Evolutionary conservation across 2,888 invertebrate genomes (phyloP).

Genomic region (Smittia sp.): DNA sequence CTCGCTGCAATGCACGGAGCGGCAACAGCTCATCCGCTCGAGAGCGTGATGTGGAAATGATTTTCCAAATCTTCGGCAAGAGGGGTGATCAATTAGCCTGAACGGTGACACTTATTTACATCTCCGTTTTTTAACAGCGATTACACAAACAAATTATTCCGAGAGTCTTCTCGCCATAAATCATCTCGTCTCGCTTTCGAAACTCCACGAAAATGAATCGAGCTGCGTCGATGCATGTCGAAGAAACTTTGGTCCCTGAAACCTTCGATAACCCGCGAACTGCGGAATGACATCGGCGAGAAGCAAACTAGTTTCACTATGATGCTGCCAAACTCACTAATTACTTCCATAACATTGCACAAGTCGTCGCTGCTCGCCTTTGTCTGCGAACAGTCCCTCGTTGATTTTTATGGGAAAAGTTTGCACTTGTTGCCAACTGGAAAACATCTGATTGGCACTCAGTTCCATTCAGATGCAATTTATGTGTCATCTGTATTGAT

Average conservation of each 20-base stretch:
- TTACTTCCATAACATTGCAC: slow-evolving; percentile 19
- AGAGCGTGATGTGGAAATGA: slow-evolving; percentile 38
- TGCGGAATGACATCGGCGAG: no score
- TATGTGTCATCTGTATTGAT: slow-evolving; percentile 1
- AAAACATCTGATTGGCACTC: slow-evolving; percentile 24
- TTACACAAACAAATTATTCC: not conserved
- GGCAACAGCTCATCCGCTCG: not conserved
- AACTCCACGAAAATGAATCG: slow-evolving; percentile 14
- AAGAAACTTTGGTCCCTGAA: not conserved
- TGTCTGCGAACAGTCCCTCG: not conserved
- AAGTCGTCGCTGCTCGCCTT: not conserved
- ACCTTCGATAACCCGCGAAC: not conserved
- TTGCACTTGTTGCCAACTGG: slow-evolving; percentile 43
- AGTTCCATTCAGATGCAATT: slow-evolving; percentile 8
- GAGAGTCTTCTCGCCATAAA: not conserved
- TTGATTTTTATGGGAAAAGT: slow-evolving; percentile 42
- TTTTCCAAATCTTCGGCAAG: slow-evolving; percentile 44
- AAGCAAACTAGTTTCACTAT: slow-evolving; percentile 14
- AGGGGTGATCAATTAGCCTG: slow-evolving; percentile 54
- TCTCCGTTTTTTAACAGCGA: slow-evolving; percentile 9
- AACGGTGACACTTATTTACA: slow-evolving; percentile 44
- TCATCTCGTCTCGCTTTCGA: not conserved
- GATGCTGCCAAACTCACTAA: slow-evolving; percentile 10
- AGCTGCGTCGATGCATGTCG: not conserved
- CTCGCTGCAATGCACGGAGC: not conserved